Evolutionary conservation across 1,140 invertebrate species (phyloP).

Genomic region (Neodiprion fabricii): DNA sequence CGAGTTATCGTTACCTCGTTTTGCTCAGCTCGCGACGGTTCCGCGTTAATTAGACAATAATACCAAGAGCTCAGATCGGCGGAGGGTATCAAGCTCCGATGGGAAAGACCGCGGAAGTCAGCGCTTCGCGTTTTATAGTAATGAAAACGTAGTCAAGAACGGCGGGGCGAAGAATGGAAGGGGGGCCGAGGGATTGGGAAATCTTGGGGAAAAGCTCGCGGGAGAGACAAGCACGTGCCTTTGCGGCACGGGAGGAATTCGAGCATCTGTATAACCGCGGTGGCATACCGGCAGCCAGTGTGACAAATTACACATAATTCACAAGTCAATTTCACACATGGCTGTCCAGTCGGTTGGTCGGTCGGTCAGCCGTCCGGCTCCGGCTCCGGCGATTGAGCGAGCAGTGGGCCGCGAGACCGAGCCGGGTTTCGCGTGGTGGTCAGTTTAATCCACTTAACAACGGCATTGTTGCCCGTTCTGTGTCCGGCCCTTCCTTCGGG

Average conservation of each 20-base stretch:
- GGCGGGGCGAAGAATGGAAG: background rate
- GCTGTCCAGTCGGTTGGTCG: conserved; percentile 25
- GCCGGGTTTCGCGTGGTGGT: background rate
- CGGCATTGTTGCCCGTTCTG: conserved; percentile 1
- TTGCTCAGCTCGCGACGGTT: too few relatives aligned
- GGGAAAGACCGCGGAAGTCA: too few relatives aligned
- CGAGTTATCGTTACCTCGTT: too few relatives aligned
- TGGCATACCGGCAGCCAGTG: conserved; percentile 5
- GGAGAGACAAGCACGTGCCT: background rate
- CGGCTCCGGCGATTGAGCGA: conserved; percentile 8
- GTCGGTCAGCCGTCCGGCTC: conserved; percentile 14
- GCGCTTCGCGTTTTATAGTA: too few relatives aligned
- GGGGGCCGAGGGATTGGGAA: background rate
- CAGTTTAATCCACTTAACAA: conserved; percentile 32
- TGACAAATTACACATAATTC: conserved; percentile 53
- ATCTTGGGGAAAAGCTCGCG: background rate
- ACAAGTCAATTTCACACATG: conserved; percentile 50
- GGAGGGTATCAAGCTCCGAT: too few relatives aligned
- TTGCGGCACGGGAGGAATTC: conserved; percentile 6
- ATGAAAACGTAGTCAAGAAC: too few relatives aligned
- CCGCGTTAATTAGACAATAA: too few relatives aligned
- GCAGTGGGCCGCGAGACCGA: conserved; percentile 11
- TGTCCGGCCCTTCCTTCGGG: conserved; percentile 1
- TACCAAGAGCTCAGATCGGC: too few relatives aligned
- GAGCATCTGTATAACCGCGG: conserved; percentile 37